Percentiles rank a stretch among this genome's conserved stretches.
phyloP scores from a whole-genome alignment of 2,888 invertebrate species.

The Bedellia somnulentella region DNA sequence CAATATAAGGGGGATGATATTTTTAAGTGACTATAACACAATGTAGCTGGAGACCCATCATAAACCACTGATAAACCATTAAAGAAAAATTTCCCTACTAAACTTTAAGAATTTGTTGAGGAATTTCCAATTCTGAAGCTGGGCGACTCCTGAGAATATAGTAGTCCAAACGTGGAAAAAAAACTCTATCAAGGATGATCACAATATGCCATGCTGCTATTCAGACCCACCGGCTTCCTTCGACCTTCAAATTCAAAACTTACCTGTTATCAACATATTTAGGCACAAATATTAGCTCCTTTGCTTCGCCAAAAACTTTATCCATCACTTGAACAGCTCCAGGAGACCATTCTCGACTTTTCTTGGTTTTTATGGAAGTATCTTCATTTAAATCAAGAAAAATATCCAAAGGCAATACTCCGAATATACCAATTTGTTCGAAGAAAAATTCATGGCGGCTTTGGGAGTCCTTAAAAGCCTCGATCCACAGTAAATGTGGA shows the following conservation, averaged over 20 bases:
- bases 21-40: no score
- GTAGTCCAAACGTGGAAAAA: no score
- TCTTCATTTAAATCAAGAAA: constrained; percentile 15
- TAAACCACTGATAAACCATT: no score
- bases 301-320: constrained; percentile 15
- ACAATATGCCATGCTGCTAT: no score
- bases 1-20: no score
- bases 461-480: constrained; percentile 12
- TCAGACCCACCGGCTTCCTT: no score
- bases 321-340: constrained; percentile 20
- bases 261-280: constrained; percentile 27
- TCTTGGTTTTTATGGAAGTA: constrained; percentile 12
- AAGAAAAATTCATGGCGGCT: constrained; percentile 11
- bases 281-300: constrained; percentile 24
- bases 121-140: no score
- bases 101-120: no score
- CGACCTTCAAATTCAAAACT: neutral
- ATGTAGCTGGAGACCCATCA: no score
- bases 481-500: constrained; percentile 38
- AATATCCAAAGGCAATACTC: constrained; percentile 24
- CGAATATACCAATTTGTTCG: constrained; percentile 38
- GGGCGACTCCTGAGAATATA: no score
- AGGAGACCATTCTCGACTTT: constrained; percentile 23
- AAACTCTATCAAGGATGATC: no score
- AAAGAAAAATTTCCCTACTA: no score